Evolutionary conservation across 2,113 vertebrate genomes (phyloP), one percentile per base, ranked within the genome.

Genomic region (Seriola rivoliana): DNA sequence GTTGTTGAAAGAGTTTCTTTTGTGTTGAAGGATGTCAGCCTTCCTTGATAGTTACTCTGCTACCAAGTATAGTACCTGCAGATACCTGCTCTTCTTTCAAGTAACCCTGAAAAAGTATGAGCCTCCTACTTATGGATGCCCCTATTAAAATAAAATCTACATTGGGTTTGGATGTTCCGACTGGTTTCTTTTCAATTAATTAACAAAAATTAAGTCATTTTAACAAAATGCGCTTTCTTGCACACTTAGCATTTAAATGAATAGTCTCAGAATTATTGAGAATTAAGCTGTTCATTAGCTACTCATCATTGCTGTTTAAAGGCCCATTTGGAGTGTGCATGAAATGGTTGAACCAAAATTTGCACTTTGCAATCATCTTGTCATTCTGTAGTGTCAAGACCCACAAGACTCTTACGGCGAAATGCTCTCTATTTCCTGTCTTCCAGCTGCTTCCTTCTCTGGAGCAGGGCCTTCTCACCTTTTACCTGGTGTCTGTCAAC

Each of bases 401-500:
- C 40, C 62, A 29, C 29, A 23, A 23, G 40, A 42, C 40, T 67
- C 32, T 65, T 25, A 55, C 6, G 19, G 19, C 72, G 11, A 80
- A 84, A 70, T 73, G 3, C 17, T 71, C 1, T 73, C 10, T 67
- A 1, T 71, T 80, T 71, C 76, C 70, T 89, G 54, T 81, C 66
- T 86, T 78, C 23, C 74, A 92, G 83, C 88, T 78, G 55, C 78
- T 84, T 68, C 21, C 86, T 84, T 91, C 84, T 93, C 83, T 93
- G 0, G 92, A 92, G 86, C 91, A 85, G 82, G 75, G 80, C 81
- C 84, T 76, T 75, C 85, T 88, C 88, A 87, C 58, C 60, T 38
- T 91, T 93, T 94, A 88, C 96, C 95, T 96, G 96, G 93, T 95
- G 92, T 94, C 95, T 94, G 88, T 94, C 92, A 94, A 91, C 78